A percentile compares a stretch with the other conserved stretches of the same genome.
These are phyloP conservation scores for Zeuzera pyrina DNA, from an alignment of 2,888 invertebrate genomes.

Conservation along the genomic window DNA sequence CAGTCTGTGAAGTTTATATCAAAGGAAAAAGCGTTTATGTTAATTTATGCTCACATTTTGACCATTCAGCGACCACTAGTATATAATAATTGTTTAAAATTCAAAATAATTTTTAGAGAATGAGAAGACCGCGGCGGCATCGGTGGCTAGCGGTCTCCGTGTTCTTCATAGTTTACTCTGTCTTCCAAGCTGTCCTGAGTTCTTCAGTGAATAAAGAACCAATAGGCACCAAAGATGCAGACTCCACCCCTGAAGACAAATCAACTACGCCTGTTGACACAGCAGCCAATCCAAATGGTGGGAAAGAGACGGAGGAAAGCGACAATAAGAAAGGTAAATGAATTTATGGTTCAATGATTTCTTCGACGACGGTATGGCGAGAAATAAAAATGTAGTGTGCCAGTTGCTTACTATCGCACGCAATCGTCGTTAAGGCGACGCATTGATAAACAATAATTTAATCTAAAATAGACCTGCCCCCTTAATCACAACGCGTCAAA, in stretches of 20 bases:
- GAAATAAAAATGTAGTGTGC: too few relatives aligned
- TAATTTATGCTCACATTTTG: too few relatives aligned
- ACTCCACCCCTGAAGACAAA: constrained; percentile 15
- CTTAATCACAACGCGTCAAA: too few relatives aligned
- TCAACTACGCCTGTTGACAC: constrained; percentile 2
- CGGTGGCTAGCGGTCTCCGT: constrained; percentile 78
- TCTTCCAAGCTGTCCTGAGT: constrained; percentile 68
- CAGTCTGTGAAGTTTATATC: too few relatives aligned
- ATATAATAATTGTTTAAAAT: neutral
- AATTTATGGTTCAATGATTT: too few relatives aligned
- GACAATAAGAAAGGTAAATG: constrained; percentile 2
- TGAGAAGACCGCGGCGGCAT: constrained; percentile 77
- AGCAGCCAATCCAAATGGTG: constrained; percentile 4
- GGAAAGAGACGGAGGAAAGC: constrained; percentile 18
- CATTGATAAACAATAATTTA: too few relatives aligned
- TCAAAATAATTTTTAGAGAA: constrained; percentile 49
- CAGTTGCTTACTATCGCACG: too few relatives aligned
- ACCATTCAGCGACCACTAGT: neutral
- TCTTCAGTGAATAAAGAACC: constrained; percentile 30
- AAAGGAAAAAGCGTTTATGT: too few relatives aligned
- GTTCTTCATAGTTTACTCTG: constrained; percentile 78
- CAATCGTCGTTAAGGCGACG: too few relatives aligned
- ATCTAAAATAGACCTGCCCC: too few relatives aligned
- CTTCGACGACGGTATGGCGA: too few relatives aligned
- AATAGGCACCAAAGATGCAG: constrained; percentile 9